Conservation (phyloP, 2,888 invertebrate species). For the Lasioglossum oenotherae region DNA sequence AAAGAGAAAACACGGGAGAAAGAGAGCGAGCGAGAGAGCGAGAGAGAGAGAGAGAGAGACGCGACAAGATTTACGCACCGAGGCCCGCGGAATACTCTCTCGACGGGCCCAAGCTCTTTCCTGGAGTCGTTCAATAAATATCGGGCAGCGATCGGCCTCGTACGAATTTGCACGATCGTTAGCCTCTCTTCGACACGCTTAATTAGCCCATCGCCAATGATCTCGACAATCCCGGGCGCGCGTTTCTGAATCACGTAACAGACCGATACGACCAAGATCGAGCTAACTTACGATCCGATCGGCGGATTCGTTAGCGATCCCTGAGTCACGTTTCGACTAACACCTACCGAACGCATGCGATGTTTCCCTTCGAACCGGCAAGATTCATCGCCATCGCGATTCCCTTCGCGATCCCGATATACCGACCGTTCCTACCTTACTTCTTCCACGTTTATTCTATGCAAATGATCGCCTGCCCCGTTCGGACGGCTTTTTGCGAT, state of each 20-base stretch:
- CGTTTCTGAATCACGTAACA: constrained; percentile 39
- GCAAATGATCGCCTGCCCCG: not conserved
- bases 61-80: constrained; percentile 64
- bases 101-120: constrained; percentile 53
- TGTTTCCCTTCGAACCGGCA: not conserved
- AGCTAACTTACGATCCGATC: constrained; percentile 34
- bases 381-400: constrained; percentile 14
- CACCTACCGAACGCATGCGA: constrained; percentile 22
- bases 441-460: not conserved
- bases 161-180: constrained; percentile 73
- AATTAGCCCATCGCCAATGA: constrained; percentile 71
- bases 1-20: not conserved
- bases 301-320: constrained; percentile 41
- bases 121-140: constrained; percentile 60
- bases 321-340: constrained; percentile 18
- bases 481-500: not conserved
- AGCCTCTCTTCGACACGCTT: constrained; percentile 69
- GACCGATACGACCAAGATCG: constrained; percentile 22
- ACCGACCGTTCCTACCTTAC: not conserved
- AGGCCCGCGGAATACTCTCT: constrained; percentile 43
- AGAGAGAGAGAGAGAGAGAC: not conserved
- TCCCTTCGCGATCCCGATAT: not conserved
- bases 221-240: constrained; percentile 43
- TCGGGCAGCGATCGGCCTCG: constrained; percentile 53
- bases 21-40: not conserved